Evolutionary conservation across 2,797 vertebrate genomes (phyloP), one percentile per base, ranked within the genome.

Genomic region (Sebastes cheni): DNA sequence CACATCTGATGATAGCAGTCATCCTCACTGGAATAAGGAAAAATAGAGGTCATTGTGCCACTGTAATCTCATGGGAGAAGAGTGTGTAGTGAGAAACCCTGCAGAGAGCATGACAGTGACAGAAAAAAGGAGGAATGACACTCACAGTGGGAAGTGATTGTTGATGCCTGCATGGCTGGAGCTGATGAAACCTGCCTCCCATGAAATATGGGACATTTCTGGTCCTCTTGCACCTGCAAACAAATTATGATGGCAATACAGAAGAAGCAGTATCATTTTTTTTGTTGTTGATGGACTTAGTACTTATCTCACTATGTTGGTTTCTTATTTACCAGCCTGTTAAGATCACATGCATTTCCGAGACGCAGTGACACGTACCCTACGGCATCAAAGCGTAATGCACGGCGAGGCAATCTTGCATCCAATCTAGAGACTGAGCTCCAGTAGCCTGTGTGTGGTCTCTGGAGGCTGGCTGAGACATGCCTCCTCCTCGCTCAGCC

Each of bases 21-120:
- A 86, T 92, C 82, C 81, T 90, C 81, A 65, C 66, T 77, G 72
- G 69, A 86, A 90, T 88, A 87, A 85, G 85, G 61, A 84, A 83
- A 89, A 91, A 92, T 92, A 85, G 89, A 88, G 89, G 91, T 93
- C 91, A 91, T 84, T 75, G 79, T 89, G 84, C 87, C 80, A 87
- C 46, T 81, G 68, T 81, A 70, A 86, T 86, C 74, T 72, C 69
- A 69, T 12, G 62, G 34, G 55, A 70, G 42, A 18, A 1, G 72
- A 1, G 52, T n/a, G 25, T 12, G 39, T 58, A 34, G 67, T 67
- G 70, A 72, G 68, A 72, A 64, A 79, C 87, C 84, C 87, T 72
- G 87, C 75, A 58, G 81, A 80, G 88, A 70, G 46, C 27, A 30
- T 77, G 59, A 81, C 80, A 82, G 81, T 75, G 72, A 85, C 65